Evolutionary conservation across 2,888 invertebrate genomes (phyloP), one percentile per base, ranked within the genome.

Genomic region (Cheilosia soror): DNA sequence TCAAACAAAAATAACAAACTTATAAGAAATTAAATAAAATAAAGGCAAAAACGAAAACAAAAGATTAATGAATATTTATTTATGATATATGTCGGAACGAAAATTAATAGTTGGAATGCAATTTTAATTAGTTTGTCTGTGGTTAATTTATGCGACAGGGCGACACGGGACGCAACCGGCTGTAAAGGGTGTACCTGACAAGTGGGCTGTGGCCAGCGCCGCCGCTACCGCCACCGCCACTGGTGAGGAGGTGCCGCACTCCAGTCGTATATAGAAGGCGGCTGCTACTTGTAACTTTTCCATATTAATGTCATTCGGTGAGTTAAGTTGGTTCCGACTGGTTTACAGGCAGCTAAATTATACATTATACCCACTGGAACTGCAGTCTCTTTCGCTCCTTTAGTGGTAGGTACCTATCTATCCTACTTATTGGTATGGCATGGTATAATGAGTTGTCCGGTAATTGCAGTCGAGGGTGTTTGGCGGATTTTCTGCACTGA

Each of bases 41-140:
- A 37, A 37, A 76, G 20, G 62, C 53, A 53, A 53, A 62, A 60
- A 40, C 29, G 49, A 40, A 47, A 27, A 9, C 11, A 47, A 63
- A 63, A 49, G 5, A 63, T 9, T 49, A 49, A 85, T 85, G 80
- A 81, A 81, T 85, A 85, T 85, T 81, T 81, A 85, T 85, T 72
- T 62, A 51, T n/a, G 47, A 42, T 44, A 42, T 44, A 73, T 81
- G 85, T 85, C 85, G 85, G 85, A 81, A 77, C 72, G 77, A 81
- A 85, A 81, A 85, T 85, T 85, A 85, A 77, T 85, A 77, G 85
- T 73, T 81, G 81, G 85, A 85, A 85, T 85, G 85, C 58, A 68
- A 60, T 85, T 85, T 85, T 80, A 85, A 85, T 85, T 81, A 85
- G 72, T 72, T 63, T 40, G 73, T 75, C 73, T 68, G 37, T 4